Evolutionary conservation across 2,888 invertebrate species (phyloP).

Genomic region (Pristionchus fissidentatus): DNA sequence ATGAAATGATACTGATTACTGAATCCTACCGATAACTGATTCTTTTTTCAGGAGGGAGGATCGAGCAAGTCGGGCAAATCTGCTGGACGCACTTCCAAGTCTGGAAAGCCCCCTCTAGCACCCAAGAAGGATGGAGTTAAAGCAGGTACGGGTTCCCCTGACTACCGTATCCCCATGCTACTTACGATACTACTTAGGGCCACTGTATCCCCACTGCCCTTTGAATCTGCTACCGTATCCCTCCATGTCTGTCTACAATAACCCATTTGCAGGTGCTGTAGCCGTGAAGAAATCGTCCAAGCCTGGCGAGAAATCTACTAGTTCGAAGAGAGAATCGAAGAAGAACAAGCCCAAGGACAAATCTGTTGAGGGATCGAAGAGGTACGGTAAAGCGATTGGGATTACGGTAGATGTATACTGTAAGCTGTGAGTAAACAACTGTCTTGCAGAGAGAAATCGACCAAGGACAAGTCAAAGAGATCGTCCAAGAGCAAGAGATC

Average conservation of each 20-base stretch:
- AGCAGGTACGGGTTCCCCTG: not conserved
- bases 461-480: not conserved
- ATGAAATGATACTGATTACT: too few species aligned
- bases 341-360: slow-evolving; percentile 12
- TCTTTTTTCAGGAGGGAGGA: not conserved
- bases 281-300: slow-evolving; percentile 10
- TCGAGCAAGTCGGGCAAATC: not conserved
- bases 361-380: not conserved
- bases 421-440: too few species aligned
- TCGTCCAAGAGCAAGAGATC: not conserved
- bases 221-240: not conserved
- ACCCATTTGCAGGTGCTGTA: not conserved
- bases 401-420: not conserved
- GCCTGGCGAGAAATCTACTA: not conserved
- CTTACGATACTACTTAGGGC: not conserved
- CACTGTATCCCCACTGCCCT: not conserved
- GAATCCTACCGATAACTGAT: not conserved
- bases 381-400: not conserved
- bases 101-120: not conserved
- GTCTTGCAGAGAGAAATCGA: not conserved
- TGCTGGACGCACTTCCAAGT: not conserved
- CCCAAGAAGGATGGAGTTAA: not conserved
- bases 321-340: slow-evolving; percentile 15
- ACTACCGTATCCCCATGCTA: not conserved
- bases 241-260: not conserved